Evolutionary conservation across 2,113 vertebrate genomes (phyloP), one percentile per base, ranked within the genome.

Genomic region (Fregetta grallaria): DNA sequence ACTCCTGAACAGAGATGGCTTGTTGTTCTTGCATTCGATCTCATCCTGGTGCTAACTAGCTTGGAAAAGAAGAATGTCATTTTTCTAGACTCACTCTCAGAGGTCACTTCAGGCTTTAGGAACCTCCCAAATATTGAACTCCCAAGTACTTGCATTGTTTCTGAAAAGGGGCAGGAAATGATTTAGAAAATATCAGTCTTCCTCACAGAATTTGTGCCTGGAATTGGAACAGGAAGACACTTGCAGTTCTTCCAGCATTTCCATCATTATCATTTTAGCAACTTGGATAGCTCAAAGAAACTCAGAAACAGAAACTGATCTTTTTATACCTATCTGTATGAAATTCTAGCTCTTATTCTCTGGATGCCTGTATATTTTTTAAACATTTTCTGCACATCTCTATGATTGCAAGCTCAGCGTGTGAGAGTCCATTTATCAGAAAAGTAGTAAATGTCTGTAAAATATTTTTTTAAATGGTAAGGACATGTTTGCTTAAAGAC

Each of bases 71-170:
- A 34, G 2, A 5, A 58, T 0, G 17, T 13, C 0, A 7, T 76
- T 93, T 85, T 88, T 71, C 68, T 80, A 86, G 72, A 50, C 38
- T 86, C 19, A 25, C 74, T 80, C 56, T 89, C 52, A 77, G 52
- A 75, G 61, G 50, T 96, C 80, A 81, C 36, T 92, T 95, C 55
- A 91, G 93, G 77, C 17, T 91, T 86, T 86, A 88, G 72, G 79
- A 86, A 4, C 19, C 49, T 74, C 66, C 27, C n/a, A 74, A 45
- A 66, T 94, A 58, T 10, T 80, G 59, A 92, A 73, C 50, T 74
- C 72, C 36, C 22, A 88, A 80, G 38, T 80, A 77, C 12, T 74
- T 83, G 34, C 29, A 91, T 80, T 92, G 89, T 84, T 94, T 92
- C 72, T 92, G 72, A 78, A 94, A 86, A 86, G 55, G 32, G 22